Evolutionary conservation across 2,113 vertebrate species (phyloP).

Genomic region (Empidonax alnorum): DNA sequence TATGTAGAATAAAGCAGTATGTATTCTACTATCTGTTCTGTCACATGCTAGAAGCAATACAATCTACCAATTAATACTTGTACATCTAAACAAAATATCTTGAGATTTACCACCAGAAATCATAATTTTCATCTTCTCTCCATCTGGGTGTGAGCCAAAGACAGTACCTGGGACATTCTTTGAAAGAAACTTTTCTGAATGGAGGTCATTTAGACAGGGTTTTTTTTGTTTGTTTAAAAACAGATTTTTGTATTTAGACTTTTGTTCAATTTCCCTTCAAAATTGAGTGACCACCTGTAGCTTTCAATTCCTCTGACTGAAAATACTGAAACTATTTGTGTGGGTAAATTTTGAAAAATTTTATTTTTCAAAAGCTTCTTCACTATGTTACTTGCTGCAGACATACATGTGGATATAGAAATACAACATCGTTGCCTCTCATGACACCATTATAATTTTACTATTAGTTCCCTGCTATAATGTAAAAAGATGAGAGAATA

Average conservation of each 20-base stretch:
- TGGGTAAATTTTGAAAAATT: background rate
- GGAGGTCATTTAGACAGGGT: background rate
- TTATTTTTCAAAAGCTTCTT: background rate
- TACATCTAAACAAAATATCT: background rate
- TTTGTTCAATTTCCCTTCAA: background rate
- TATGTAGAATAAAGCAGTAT: background rate
- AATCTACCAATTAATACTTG: background rate
- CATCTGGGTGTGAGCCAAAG: background rate
- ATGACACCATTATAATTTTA: background rate
- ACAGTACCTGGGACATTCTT: background rate
- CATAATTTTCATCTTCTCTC: background rate
- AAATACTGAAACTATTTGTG: background rate
- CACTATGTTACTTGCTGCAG: background rate
- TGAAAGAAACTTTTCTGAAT: background rate
- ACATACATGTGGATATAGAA: background rate
- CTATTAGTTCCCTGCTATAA: background rate
- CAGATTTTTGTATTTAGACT: background rate
- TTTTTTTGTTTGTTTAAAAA: background rate
- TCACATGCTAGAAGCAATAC: background rate
- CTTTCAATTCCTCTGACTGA: background rate
- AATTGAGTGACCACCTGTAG: background rate
- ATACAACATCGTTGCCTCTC: background rate
- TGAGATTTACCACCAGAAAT: background rate
- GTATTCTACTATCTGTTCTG: background rate
- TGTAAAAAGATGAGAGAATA: background rate